Evolutionary conservation across 2,113 vertebrate species (phyloP).

Genomic region (Mustela nigripes): DNA sequence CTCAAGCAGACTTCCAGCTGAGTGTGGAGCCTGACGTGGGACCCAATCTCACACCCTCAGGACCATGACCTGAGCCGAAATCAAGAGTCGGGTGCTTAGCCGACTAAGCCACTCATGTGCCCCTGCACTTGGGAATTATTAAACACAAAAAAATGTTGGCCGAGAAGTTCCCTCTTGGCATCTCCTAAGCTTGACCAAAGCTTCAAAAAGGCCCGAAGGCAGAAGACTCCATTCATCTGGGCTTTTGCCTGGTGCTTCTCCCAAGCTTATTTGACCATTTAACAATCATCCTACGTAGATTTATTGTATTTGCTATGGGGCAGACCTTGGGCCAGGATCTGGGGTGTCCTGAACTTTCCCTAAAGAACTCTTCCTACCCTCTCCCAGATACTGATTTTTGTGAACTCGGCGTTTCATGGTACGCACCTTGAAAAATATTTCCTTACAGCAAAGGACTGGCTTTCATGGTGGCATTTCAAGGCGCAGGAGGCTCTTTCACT

Average conservation of each 20-base stretch:
- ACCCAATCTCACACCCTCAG: not conserved
- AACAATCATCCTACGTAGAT: not conserved
- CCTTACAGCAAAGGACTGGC: not conserved
- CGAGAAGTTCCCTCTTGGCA: too few species aligned
- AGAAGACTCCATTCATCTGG: not conserved
- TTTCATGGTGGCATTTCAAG: not conserved
- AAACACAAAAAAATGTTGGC: not conserved
- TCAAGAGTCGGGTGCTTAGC: not conserved
- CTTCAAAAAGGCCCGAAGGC: not conserved
- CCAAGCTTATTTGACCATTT: not conserved
- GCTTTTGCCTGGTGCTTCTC: not conserved
- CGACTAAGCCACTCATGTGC: rapidly evolving
- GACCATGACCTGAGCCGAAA: not conserved
- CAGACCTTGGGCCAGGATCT: not conserved
- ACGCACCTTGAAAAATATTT: not conserved
- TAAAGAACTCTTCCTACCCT: too few species aligned
- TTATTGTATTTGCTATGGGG: not conserved
- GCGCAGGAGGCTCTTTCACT: not conserved
- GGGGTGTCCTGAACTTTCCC: too few species aligned
- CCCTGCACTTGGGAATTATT: not conserved
- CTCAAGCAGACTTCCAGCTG: not conserved
- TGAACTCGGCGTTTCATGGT: not conserved
- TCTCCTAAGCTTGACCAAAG: not conserved
- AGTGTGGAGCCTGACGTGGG: not conserved
- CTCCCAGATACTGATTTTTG: not conserved